Evolutionary conservation across 2,888 invertebrate species (phyloP), one percentile per base, ranked within the genome.

Genomic region (Eupithecia centaureata): DNA sequence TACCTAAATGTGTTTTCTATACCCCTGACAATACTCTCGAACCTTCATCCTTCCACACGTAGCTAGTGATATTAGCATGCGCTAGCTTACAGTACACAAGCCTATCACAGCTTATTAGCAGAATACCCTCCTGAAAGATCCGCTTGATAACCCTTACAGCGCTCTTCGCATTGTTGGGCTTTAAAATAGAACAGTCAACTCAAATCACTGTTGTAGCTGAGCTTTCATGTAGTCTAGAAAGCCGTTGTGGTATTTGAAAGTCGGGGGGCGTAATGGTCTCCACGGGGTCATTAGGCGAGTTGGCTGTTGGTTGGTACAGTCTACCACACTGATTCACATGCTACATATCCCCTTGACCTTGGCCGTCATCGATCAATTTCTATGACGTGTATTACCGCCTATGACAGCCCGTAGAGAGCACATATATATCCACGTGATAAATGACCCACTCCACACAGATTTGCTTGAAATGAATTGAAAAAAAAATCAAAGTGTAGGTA

Each of bases 261-360:
- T 77, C 74, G 71, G 71, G 47, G n/a, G 59, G 61, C 28, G 51
- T 52, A 56, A 58, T 58, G 33, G 35, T 61, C 65, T 61, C 58
- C 35, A 27, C 30, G 69, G 71, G 76, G 79, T 81, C 80, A 82
- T 84, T 82, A 82, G 69, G 73, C 77, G 73, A 73, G 78, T 72
- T 79, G 75, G 69, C 71, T 69, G 74, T 73, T 76, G 74, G 78
- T 77, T 80, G 77, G 79, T 78, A 79, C 77, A 72, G 76, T 76
- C 75, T 76, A 80, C 81, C 79, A 79, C 75, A 71, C 74, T 79
- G 78, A 78, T 77, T 79, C 76, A 82, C 76, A 71, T 80, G 74
- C 76, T 82, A 75, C 81, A 75, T 80, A 82, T 82, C 80, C 84
- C 82, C 83, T 86, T 88, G 85, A 86, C 92, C 91, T 90, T 91